Percentiles rank a stretch among this genome's conserved stretches.
phyloP scores from a whole-genome alignment of 2,113 vertebrate genomes.

The Otocyon megalotis region DNA sequence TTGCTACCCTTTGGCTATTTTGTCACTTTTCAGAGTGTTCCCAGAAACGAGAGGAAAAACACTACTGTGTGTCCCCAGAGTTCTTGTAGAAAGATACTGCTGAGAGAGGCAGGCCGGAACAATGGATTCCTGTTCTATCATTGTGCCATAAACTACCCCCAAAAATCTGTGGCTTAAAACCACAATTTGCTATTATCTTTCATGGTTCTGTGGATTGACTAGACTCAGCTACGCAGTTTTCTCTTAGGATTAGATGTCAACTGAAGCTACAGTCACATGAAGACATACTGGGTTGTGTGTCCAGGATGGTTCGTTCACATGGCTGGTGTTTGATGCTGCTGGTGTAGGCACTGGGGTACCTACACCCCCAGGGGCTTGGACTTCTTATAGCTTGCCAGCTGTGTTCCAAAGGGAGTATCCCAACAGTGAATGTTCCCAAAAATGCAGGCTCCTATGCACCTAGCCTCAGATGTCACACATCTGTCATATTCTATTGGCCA shows the following conservation, averaged over 20 bases:
- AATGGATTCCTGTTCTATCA: neutral
- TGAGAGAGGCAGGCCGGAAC: neutral
- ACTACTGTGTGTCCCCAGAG: neutral
- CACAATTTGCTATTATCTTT: constrained; percentile 8
- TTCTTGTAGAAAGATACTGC: neutral
- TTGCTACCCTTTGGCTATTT: neutral
- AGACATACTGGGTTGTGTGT: neutral
- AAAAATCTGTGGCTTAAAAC: neutral
- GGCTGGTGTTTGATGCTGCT: neutral
- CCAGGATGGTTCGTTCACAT: neutral
- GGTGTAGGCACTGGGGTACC: neutral
- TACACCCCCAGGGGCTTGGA: neutral
- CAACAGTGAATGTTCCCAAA: neutral
- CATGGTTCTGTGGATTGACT: neutral
- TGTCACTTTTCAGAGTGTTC: neutral
- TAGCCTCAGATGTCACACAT: neutral
- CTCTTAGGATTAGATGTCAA: neutral
- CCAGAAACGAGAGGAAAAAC: neutral
- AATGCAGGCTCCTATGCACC: neutral
- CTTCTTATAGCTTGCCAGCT: neutral
- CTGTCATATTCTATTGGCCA: neutral
- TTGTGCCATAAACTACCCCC: neutral
- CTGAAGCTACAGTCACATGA: neutral
- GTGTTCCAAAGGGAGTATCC: neutral
- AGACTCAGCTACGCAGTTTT: neutral